Evolutionary conservation across 2,888 invertebrate genomes (phyloP).

Genomic region (Terebella lapidaria): DNA sequence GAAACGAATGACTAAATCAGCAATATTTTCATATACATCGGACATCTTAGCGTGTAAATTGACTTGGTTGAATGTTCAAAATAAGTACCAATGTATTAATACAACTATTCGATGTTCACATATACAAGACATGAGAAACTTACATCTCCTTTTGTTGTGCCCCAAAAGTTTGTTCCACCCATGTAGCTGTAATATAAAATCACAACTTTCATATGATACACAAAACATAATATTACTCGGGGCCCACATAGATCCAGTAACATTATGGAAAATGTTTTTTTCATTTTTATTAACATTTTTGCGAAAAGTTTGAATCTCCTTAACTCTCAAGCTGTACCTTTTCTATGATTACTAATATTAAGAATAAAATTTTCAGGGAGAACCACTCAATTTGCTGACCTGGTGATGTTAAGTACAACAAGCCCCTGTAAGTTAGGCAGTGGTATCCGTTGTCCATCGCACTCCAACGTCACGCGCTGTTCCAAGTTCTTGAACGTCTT

Average conservation of each 20-base stretch:
- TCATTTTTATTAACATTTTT: too few relatives aligned
- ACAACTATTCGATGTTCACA: neutral
- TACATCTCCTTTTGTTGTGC: conserved; percentile 70
- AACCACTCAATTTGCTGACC: too few relatives aligned
- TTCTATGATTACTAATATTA: too few relatives aligned
- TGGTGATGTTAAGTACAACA: conserved; percentile 91
- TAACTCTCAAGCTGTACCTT: too few relatives aligned
- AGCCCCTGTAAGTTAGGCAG: conserved; percentile 93
- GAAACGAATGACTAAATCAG: neutral
- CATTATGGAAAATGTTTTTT: too few relatives aligned
- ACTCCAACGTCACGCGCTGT: conserved; percentile 89
- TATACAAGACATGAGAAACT: neutral
- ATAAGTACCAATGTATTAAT: neutral
- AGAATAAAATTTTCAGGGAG: too few relatives aligned
- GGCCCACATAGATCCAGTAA: too few relatives aligned
- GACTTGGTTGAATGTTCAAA: neutral
- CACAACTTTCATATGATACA: neutral
- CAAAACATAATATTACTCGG: neutral
- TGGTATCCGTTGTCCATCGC: conserved; percentile 92
- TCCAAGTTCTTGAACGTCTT: conserved; percentile 94
- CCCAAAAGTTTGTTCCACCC: conserved; percentile 99
- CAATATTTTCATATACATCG: neutral
- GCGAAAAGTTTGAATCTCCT: too few relatives aligned
- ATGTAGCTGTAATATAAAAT: conserved; percentile 69
- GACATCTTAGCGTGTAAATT: neutral